These are phyloP conservation scores for Anguilla obscura DNA, from an alignment of 2,797 vertebrate genomes.

Conservation along the genomic window DNA sequence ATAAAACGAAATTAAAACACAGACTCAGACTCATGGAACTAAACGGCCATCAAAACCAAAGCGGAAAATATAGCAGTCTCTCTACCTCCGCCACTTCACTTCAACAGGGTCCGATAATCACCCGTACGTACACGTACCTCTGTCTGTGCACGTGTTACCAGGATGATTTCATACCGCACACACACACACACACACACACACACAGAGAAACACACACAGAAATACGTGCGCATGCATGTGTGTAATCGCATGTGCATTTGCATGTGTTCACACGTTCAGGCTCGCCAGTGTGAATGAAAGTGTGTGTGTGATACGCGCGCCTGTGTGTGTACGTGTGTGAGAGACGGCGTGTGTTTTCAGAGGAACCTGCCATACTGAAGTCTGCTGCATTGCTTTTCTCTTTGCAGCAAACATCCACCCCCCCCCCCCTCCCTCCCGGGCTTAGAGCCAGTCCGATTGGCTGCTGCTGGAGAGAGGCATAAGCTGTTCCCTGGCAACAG, in stretches of 20 bases:
- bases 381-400: conserved; percentile 50
- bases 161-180: neutral
- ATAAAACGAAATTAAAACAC: neutral
- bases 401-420: conserved; percentile 63
- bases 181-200: neutral
- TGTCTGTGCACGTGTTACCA: neutral
- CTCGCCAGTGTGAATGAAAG: neutral
- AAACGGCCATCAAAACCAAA: neutral
- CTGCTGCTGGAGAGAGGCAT: conserved; percentile 73
- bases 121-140: conserved; percentile 5
- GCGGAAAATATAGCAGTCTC: neutral
- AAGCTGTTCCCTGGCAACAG: conserved; percentile 88
- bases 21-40: neutral
- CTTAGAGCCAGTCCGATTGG: conserved; percentile 67
- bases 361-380: conserved; percentile 45
- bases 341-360: neutral
- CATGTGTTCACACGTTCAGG: neutral
- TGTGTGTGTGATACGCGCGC: neutral
- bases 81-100: neutral
- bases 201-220: no score
- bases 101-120: neutral
- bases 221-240: neutral
- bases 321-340: conserved; percentile 12
- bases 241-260: neutral
- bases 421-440: conserved; percentile 51